Base-by-base conservation (phyloP, 2,113 vertebrate genomes). In the Chionis minor region DNA sequence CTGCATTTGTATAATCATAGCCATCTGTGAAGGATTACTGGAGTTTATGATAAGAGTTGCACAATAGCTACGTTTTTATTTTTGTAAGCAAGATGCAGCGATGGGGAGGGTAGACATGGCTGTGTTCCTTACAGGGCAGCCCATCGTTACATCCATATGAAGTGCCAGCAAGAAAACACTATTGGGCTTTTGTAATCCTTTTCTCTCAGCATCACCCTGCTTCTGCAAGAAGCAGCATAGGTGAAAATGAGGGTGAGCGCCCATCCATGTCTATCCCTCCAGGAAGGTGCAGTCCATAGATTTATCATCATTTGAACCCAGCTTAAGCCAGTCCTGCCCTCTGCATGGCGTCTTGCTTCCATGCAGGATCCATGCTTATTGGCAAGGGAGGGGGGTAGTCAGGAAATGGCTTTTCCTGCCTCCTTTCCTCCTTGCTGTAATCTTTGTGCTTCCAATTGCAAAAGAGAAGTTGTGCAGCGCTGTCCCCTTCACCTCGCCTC, bases 401-500 rank as follows among this genome's bases (percentile, higher is more conserved):
- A 38, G 75, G 67, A 70, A 59, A 45, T 4, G 61, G 51, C 8
- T 3, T 58, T 91, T 75, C 77, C 77, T 67, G 78, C 72, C 51
- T 71, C 38, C 38, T 73, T 40, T 54, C 22, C 22, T 80, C 52
- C 32, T 73, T 3, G 0, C 42, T 15, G 47, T 26, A 2, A 15
- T 61, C 26, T 62, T 15, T 30, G 67, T 2, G 1, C 35, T 69
- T 47, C 45, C 0, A 4, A 6, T 65, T 51, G 72, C 82, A 56
- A 6, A 83, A 18, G 27, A 59, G 38, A 38, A 33, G 32, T 40
- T 0, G 1, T 47, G 59, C 49, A 40, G 51, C 1, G 0, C 59
- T 21, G 32, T 54, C 45, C 10, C 6, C 5, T 49, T 21, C 0
- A 0, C 28, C 14, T 21, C 0, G 0, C 21, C 17, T 10, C 79